Conservation (phyloP, 2,888 invertebrate species). For the Entomobrya proxima region DNA sequence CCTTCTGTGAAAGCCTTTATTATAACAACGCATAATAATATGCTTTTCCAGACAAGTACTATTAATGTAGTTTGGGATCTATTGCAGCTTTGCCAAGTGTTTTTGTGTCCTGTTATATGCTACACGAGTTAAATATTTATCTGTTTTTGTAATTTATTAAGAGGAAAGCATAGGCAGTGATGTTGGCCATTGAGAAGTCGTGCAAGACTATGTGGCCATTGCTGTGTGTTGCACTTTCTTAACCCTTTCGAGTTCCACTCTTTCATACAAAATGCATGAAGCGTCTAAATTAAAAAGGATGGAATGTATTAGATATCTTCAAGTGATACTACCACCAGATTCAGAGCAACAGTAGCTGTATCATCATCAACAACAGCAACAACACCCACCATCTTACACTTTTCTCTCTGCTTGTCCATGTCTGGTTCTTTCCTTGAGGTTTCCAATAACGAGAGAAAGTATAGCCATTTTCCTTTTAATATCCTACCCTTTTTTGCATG, state of each 20-base stretch:
- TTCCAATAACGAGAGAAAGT: too few relatives aligned
- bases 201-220: neutral
- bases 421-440: too few relatives aligned
- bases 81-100: neutral
- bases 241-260: neutral
- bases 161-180: neutral
- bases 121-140: constrained; percentile 16
- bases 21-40: neutral
- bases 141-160: constrained; percentile 2
- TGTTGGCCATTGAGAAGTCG: neutral
- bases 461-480: neutral
- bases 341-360: too few relatives aligned
- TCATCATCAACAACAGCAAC: neutral
- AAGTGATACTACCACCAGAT: neutral
- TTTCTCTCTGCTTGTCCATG: too few relatives aligned
- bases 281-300: constrained; percentile 46
- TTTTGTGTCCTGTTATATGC: neutral
- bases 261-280: constrained; percentile 52
- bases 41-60: neutral
- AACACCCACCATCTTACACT: neutral
- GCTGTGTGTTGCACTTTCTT: neutral
- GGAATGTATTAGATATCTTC: neutral
- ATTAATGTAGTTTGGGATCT: too few relatives aligned
- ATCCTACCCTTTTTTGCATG: neutral
- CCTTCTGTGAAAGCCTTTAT: constrained; percentile 4